Conservation (phyloP, 2,888 invertebrate species). For the Griposia aprilina region DNA sequence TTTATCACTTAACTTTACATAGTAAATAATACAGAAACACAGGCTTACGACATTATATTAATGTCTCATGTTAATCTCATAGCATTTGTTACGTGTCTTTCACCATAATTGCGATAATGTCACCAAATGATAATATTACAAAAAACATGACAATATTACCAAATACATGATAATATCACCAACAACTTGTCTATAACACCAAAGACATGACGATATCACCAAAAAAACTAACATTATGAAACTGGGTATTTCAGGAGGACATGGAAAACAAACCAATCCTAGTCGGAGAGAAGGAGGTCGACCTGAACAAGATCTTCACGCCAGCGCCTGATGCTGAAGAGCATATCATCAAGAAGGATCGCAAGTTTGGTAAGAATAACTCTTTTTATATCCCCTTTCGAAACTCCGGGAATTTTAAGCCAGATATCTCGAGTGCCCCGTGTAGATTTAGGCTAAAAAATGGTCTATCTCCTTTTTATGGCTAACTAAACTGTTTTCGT, state of each 20-base stretch:
- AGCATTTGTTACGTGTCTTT: neutral
- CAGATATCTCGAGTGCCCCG: neutral
- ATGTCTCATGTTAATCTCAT: conserved; percentile 11
- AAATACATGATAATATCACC: neutral
- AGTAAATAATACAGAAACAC: conserved; percentile 1
- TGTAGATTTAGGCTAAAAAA: neutral
- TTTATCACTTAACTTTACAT: too few relatives aligned
- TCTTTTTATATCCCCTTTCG: neutral
- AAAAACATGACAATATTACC: neutral
- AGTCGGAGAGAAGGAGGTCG: conserved; percentile 92
- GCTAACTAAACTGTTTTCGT: neutral
- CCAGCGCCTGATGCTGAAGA: conserved; percentile 96
- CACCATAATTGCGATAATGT: conserved; percentile 4
- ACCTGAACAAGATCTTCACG: conserved; percentile 96
- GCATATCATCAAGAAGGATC: conserved; percentile 93
- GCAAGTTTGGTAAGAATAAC: conserved; percentile 88
- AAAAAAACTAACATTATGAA: conserved; percentile 10
- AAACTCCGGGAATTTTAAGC: neutral
- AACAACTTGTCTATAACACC: neutral
- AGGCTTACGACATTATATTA: neutral
- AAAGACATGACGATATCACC: neutral
- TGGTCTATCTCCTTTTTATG: neutral
- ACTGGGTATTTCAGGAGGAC: conserved; percentile 89
- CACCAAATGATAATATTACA: neutral
- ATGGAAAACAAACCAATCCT: conserved; percentile 90